Percentiles rank a stretch among this genome's conserved stretches.
phyloP scores from a whole-genome alignment of 2,888 invertebrate genomes.

The Drosophila hamatofila region DNA sequence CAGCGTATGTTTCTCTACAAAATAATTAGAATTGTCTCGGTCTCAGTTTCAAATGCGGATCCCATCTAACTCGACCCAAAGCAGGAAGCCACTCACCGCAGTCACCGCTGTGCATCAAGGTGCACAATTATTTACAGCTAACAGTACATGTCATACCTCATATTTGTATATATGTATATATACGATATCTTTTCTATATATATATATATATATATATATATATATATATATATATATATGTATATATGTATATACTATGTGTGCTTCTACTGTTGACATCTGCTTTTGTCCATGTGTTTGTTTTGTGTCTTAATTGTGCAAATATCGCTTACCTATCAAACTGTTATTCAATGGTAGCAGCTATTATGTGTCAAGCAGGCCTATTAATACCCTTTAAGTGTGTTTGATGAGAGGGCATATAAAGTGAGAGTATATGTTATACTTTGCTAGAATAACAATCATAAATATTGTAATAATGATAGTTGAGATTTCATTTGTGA shows the following conservation, averaged over 20 bases:
- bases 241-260: neutral
- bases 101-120: slow-evolving; percentile 36
- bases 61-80: slow-evolving; percentile 49
- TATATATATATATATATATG: neutral
- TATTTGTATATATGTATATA: neutral
- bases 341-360: slow-evolving; percentile 24
- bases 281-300: slow-evolving; percentile 19
- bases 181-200: neutral
- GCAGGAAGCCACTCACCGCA: slow-evolving; percentile 76
- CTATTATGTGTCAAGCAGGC: neutral
- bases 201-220: neutral
- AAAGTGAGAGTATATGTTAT: neutral
- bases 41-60: slow-evolving; percentile 61
- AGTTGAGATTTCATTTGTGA: neutral
- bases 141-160: slow-evolving; percentile 54
- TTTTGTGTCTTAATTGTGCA: slow-evolving; percentile 32
- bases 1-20: slow-evolving; percentile 38
- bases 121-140: slow-evolving; percentile 47
- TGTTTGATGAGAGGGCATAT: neutral
- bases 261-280: slow-evolving; percentile 14
- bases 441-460: neutral
- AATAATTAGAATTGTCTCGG: slow-evolving; percentile 80
- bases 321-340: slow-evolving; percentile 24
- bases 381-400: slow-evolving; percentile 6
- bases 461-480: neutral